Conservation (phyloP, 2,888 invertebrate species). For the Acronicta leporina region DNA sequence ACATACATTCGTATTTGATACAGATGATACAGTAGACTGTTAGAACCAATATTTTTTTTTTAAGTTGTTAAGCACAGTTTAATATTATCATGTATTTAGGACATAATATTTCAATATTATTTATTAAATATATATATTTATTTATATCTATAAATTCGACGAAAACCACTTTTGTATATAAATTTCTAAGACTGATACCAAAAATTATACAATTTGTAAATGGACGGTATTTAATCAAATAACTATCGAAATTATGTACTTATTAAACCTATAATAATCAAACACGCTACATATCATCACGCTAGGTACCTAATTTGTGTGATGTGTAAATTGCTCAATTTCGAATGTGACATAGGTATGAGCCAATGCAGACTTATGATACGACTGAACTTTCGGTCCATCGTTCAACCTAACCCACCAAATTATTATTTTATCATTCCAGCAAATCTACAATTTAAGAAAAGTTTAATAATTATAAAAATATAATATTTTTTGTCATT, state of each 20-base stretch:
- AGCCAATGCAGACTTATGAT: conserved; percentile 3
- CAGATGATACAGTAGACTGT: no score
- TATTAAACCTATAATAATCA: conserved; percentile 26
- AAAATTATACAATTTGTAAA: no score
- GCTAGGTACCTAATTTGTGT: conserved; percentile 19
- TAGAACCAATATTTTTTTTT: no score
- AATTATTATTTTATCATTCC: no score
- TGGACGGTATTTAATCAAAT: neutral
- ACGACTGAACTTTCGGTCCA: neutral
- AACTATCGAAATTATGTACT: conserved; percentile 38
- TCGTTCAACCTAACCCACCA: no score
- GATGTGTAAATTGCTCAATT: conserved; percentile 43
- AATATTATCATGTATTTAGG: neutral
- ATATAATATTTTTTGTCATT: no score
- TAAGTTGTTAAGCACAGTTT: no score
- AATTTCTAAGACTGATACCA: neutral
- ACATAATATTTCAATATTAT: neutral
- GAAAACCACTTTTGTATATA: neutral
- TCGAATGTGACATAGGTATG: conserved; percentile 45
- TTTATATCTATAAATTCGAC: neutral
- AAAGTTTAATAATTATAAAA: no score
- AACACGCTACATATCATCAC: conserved; percentile 31
- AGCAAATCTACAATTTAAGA: no score
- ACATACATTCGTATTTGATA: no score
- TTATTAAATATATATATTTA: no score